phyloP scores from a whole-genome alignment of 2,113 vertebrate genomes.

The human region DNA sequence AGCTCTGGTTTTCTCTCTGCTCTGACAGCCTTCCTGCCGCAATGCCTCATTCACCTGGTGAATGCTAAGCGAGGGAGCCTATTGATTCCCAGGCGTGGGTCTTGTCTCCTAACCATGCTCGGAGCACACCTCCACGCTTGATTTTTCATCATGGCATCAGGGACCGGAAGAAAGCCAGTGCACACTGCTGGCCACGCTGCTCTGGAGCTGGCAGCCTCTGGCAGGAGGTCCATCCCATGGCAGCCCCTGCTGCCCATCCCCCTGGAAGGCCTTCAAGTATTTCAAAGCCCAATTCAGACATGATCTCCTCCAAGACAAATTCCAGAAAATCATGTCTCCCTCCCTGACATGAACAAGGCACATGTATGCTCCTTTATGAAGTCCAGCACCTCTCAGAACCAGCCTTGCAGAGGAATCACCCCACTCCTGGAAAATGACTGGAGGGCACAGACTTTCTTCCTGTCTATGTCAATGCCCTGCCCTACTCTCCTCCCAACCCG shows the following conservation, averaged over 20 bases:
- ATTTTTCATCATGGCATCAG: not conserved
- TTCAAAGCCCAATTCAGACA: not conserved
- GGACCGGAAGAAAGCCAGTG: not conserved
- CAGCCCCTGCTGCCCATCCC: not conserved
- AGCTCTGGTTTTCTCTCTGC: not conserved
- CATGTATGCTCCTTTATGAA: not conserved
- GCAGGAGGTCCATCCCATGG: not conserved
- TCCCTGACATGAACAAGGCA: not conserved
- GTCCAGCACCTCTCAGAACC: fast-evolving
- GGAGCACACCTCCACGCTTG: not conserved
- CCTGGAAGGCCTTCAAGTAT: not conserved
- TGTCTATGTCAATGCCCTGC: not conserved
- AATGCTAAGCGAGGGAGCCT: not conserved
- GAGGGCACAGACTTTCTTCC: not conserved
- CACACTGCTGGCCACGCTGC: not conserved
- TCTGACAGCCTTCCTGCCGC: not conserved
- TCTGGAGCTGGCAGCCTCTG: not conserved
- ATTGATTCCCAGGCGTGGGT: not conserved
- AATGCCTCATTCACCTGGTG: not conserved
- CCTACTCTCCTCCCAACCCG: not conserved
- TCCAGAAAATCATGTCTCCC: not conserved
- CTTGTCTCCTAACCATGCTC: not conserved
- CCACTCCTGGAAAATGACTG: not conserved
- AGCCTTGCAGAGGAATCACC: not conserved
- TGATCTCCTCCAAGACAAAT: not conserved